Percentiles rank a stretch among this genome's conserved stretches.
Evolutionary conservation across 1,140 invertebrate genomes (phyloP).

Genomic region (Alviniconcha marisindica): DNA sequence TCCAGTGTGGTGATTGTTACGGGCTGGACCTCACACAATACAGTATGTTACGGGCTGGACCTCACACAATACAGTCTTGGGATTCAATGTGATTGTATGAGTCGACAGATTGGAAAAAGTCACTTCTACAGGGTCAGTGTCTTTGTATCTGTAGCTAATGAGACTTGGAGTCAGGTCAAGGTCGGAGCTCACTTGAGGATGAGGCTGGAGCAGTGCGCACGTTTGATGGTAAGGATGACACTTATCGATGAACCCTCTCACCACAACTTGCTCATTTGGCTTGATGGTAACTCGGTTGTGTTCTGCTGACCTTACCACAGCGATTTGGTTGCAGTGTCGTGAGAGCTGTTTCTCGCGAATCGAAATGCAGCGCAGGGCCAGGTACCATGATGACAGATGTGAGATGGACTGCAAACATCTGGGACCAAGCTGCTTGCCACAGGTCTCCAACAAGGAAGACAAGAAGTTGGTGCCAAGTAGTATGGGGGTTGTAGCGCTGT

Average conservation of each 20-base stretch:
- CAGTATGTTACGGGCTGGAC: not conserved
- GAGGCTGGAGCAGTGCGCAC: constrained; percentile 31
- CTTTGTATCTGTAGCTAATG: not conserved
- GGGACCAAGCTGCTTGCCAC: constrained; percentile 34
- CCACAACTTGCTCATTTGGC: not conserved
- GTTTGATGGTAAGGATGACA: constrained; percentile 32
- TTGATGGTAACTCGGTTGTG: not conserved
- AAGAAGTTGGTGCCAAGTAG: constrained; percentile 51
- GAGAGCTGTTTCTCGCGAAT: not conserved
- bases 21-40: constrained; percentile 34
- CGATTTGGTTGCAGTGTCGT: not conserved
- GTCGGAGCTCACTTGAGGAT: not conserved
- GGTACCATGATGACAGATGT: constrained; percentile 35
- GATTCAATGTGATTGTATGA: constrained; percentile 20
- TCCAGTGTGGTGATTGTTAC: not conserved
- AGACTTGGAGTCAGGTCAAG: constrained; percentile 28
- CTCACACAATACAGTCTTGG: constrained; percentile 22
- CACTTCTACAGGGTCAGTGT: not conserved
- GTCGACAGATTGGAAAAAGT: not conserved
- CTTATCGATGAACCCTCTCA: not conserved
- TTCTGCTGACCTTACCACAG: constrained; percentile 43
- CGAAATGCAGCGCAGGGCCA: not conserved
- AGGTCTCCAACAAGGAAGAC: constrained; percentile 22
- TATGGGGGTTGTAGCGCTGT: not conserved
- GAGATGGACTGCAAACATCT: constrained; percentile 44